Evolutionary conservation across 2,888 invertebrate species (phyloP), one percentile per base, ranked within the genome.

Genomic region (Lissocephala sabroskyi): DNA sequence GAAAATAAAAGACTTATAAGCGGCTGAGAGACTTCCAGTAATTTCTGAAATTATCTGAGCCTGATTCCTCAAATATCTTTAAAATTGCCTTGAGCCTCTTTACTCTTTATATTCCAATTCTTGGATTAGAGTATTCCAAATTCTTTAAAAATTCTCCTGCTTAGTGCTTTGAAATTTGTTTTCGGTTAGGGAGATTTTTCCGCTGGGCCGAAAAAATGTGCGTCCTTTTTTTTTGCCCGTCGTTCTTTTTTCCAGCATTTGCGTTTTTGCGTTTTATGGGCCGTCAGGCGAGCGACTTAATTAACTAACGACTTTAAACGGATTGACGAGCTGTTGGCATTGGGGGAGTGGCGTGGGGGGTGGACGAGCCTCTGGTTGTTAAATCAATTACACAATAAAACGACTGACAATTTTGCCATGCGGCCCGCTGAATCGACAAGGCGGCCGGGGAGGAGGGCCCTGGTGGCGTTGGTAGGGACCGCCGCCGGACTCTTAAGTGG

Each of bases 301-400:
- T 71, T 74, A 71, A 61, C 59, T 57, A 65, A 77, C 63, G 71
- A 70, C 57, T 56, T 56, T 62, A 65, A 64, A 58, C 58, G 76
- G 55, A 52, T 60, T 56, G 67, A 37, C 51, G 14, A 41, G 28
- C n/a, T 14, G 43, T 19, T 13, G 7, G 11, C 30, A 32, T 14
- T 35, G 36, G 9, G 17, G 18, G 33, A 1, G 19, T 3, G 26
- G 14, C 7, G 33, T 23, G n/a, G 28, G n/a, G 18, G 14, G 11
- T 16, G 16, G 37, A 32, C n/a, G n/a, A n/a, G n/a, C n/a, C 29
- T n/a, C 19, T 30, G 61, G 45, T 45, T 54, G 62, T 71, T 62
- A 78, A 71, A 71, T 75, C 75, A 71, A 77, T 71, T 71, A 77
- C 51, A 58, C 54, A 70, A 52, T 71, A 62, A 75, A 78, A 71